Percentiles rank a stretch among this genome's conserved stretches.
Evolutionary conservation across 1,140 invertebrate species (phyloP).

Genomic region (Penaeus chinensis): DNA sequence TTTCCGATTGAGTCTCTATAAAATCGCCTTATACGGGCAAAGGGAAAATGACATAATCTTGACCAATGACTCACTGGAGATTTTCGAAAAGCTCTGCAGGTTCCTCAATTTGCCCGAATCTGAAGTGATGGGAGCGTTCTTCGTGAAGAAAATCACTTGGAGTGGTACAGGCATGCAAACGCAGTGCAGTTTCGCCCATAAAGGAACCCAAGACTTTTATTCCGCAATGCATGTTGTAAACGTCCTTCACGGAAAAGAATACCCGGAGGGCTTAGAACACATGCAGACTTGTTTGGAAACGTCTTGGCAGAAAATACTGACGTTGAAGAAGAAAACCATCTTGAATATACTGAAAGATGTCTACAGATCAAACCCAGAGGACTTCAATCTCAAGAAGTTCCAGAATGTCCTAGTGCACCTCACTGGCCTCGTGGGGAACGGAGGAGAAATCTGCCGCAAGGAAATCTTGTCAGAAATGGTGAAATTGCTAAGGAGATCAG

Average conservation of each 20-base stretch:
- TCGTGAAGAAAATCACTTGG: slow-evolving; percentile 18
- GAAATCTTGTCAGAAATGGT: neutral
- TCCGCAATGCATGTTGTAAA: slow-evolving; percentile 1
- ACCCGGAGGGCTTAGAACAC: neutral
- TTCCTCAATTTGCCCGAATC: neutral
- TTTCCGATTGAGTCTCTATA: neutral
- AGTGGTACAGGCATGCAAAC: neutral
- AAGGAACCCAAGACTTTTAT: slow-evolving; percentile 38
- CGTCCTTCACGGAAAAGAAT: neutral
- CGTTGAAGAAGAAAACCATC: neutral
- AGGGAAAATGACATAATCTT: slow-evolving; percentile 9
- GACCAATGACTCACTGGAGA: neutral
- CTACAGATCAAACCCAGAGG: neutral
- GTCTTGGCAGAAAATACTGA: neutral
- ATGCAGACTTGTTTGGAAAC: neutral
- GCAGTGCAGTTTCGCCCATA: slow-evolving; percentile 18
- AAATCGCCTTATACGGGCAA: neutral
- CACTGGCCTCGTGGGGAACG: slow-evolving; percentile 1
- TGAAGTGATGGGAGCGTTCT: slow-evolving; percentile 21
- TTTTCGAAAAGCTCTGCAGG: neutral
- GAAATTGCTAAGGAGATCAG: neutral
- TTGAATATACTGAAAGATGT: neutral
- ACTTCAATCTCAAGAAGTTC: neutral
- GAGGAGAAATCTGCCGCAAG: neutral
- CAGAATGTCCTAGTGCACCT: slow-evolving; percentile 36